Percentiles rank a stretch among this genome's conserved stretches.
Evolutionary conservation across 2,797 vertebrate genomes (phyloP).

Genomic region (Falco peregrinus): DNA sequence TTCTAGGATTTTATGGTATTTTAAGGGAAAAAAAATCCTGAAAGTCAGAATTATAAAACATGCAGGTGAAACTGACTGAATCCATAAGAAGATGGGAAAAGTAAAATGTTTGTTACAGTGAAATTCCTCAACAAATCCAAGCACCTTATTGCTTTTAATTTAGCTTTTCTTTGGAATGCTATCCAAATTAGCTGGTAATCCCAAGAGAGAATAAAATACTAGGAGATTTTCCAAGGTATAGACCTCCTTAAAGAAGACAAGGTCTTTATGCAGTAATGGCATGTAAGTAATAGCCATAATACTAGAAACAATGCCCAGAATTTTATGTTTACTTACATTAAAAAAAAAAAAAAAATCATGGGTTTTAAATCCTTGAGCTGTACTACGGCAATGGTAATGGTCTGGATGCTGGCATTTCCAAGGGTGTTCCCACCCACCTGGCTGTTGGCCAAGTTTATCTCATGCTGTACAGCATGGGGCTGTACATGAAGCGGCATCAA

Average conservation of each 20-base stretch:
- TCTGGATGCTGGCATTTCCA: background rate
- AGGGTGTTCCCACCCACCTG: background rate
- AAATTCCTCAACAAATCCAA: background rate
- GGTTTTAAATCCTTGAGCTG: background rate
- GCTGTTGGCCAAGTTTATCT: background rate
- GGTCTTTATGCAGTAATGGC: background rate
- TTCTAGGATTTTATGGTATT: background rate
- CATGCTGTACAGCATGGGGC: accelerated
- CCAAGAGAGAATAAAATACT: background rate
- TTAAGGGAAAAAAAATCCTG: background rate
- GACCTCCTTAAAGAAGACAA: background rate
- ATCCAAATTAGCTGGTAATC: background rate
- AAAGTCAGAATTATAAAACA: background rate
- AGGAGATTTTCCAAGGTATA: background rate
- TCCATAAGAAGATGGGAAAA: background rate
- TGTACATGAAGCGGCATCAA: background rate
- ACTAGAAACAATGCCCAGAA: background rate
- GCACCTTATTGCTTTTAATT: background rate
- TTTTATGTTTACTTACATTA: background rate
- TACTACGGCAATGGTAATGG: background rate
- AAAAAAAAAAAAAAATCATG: background rate
- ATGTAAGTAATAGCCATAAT: background rate
- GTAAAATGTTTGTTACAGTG: background rate
- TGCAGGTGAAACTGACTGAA: background rate
- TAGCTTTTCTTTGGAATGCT: background rate